A percentile compares a stretch with the other conserved stretches of the same genome.
phyloP scores from a whole-genome alignment of 2,888 invertebrate genomes.

The Hetaerina titia region DNA sequence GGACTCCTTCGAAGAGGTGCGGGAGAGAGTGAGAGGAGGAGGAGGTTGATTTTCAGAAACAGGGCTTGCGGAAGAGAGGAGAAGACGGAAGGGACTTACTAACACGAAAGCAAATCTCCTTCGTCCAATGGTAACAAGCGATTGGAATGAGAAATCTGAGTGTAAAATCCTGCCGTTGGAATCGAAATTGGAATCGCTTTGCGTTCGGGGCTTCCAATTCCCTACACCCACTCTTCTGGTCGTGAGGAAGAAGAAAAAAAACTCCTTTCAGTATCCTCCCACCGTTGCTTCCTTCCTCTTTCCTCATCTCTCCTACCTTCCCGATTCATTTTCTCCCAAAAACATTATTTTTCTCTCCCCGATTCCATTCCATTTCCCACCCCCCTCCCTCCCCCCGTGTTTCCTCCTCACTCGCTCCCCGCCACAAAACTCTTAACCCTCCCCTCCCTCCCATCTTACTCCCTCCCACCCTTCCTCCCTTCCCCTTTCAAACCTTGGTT shows the following conservation, averaged over 20 bases:
- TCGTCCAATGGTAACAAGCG: constrained; percentile 39
- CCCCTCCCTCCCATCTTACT: not conserved
- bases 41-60: not conserved
- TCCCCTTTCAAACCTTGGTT: not conserved
- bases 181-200: constrained; percentile 35
- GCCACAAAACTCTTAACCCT: not conserved
- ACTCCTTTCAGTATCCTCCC: too few relatives aligned
- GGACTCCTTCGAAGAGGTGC: not conserved
- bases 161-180: not conserved
- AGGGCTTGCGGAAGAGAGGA: not conserved
- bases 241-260: too few relatives aligned
- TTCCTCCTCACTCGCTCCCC: not conserved
- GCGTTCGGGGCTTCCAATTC: constrained; percentile 4
- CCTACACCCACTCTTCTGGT: not conserved
- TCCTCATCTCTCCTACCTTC: too few relatives aligned
- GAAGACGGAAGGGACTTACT: not conserved
- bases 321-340: too few relatives aligned
- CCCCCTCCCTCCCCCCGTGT: not conserved
- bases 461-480: not conserved
- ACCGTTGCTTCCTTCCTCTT: not conserved
- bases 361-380: not conserved
- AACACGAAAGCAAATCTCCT: not conserved
- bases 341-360: not conserved
- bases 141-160: constrained; percentile 33
- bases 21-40: not conserved